Evolutionary conservation across 2,888 invertebrate species (phyloP).

Genomic region (Dolichopus griseipennis): DNA sequence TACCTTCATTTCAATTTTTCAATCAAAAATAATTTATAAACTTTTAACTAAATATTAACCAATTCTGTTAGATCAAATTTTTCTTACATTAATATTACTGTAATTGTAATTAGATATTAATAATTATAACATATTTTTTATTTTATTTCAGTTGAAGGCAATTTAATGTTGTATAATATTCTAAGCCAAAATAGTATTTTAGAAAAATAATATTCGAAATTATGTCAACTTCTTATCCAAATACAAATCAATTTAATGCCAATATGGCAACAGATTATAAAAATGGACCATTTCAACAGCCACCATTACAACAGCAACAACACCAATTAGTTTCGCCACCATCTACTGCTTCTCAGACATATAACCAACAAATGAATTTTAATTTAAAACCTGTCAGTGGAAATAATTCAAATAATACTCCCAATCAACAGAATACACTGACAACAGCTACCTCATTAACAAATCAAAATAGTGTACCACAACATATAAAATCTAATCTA

Average conservation of each 20-base stretch:
- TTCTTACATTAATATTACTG: too few species aligned
- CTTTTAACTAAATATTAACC: too few species aligned
- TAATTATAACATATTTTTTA: too few species aligned
- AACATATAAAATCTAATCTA: neutral
- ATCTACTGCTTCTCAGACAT: neutral
- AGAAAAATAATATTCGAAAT: neutral
- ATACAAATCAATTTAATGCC: neutral
- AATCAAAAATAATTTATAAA: too few species aligned
- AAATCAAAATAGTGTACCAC: neutral
- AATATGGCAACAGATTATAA: neutral
- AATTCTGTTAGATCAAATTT: too few species aligned
- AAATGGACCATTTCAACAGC: neutral
- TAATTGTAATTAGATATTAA: too few species aligned
- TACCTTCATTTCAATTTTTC: too few species aligned
- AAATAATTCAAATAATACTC: neutral
- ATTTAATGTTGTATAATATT: too few species aligned
- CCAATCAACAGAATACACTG: neutral
- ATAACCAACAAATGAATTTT: neutral
- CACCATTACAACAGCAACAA: neutral
- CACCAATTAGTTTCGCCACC: neutral
- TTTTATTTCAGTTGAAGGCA: too few species aligned
- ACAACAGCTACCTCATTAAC: neutral
- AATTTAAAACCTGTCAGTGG: neutral
- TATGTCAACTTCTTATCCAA: slow-evolving; percentile 7
- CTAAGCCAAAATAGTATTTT: too few species aligned